Percentiles rank a stretch among this genome's conserved stretches.
Conservation (phyloP, 1,140 invertebrate genomes). For the Drosophila guanche region DNA sequence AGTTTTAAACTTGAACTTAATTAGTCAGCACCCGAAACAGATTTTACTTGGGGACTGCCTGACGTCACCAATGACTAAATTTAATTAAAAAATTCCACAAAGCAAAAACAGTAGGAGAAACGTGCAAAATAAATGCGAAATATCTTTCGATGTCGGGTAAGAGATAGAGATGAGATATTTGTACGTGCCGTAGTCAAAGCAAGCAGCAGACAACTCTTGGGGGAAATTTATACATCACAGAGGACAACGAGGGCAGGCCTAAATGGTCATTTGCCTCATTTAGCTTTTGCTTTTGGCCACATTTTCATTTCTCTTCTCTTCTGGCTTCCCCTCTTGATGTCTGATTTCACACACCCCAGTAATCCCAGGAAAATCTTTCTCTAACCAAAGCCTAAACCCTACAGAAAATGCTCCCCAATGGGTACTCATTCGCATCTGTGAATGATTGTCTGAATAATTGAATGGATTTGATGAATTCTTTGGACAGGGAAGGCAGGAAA, state of each 20-base stretch:
- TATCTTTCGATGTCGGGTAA: conserved; percentile 43
- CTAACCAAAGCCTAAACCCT: neutral
- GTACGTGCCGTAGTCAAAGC: conserved; percentile 11
- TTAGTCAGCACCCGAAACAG: neutral
- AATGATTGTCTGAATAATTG: conserved; percentile 56
- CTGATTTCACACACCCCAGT: conserved; percentile 16
- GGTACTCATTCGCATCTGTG: conserved; percentile 19
- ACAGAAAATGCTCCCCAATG: conserved; percentile 21
- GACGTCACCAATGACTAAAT: conserved; percentile 64
- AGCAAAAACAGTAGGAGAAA: conserved; percentile 3
- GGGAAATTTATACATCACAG: conserved; percentile 27
- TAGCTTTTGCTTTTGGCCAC: conserved; percentile 10
- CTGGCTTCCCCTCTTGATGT: conserved; percentile 11
- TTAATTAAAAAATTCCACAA: conserved; percentile 61
- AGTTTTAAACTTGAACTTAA: conserved; percentile 40
- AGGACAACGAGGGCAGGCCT: conserved; percentile 1
- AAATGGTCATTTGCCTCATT: conserved; percentile 55
- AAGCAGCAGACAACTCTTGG: conserved; percentile 21
- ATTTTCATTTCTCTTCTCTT: conserved; percentile 1
- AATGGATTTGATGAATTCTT: conserved; percentile 47
- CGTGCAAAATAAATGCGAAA: conserved; percentile 31
- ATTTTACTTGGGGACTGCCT: conserved; percentile 9
- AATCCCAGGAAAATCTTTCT: neutral
- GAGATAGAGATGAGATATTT: conserved; percentile 31
- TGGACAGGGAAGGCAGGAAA: conserved; percentile 11